Base-by-base conservation (phyloP, 2,888 invertebrate species). In the Brachynemurus nebulosus region DNA sequence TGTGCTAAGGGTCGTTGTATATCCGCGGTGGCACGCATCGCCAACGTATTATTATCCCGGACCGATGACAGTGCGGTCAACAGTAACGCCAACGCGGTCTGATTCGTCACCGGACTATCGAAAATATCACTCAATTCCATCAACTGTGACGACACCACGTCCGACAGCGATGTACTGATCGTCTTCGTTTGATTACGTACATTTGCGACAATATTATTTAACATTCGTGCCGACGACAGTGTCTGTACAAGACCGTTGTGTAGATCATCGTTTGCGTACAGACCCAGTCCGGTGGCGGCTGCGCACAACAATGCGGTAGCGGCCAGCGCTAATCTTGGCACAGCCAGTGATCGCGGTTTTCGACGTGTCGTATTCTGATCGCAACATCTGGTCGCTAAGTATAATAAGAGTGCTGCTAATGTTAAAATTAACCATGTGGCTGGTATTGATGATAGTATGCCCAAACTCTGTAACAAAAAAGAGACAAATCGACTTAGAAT, bases 201-300 rank as follows among this genome's bases (percentile, higher is more conserved):
- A 39, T 80, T 80, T 50, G 76, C 76, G 50, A 91, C 78, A 52
- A 85, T 76, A 41, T 78, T 75, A 49, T 90, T 86, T 51, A 91
- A 82, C 62, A 84, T 81, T 57, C 80, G 75, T 5, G 88, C 82
- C 11, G 91, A 82, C 48, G 78, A 76, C 50, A 85, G 72, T 56
- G 88, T 79, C 62, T 85, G 81, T 54, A 85, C 72, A 60, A 92
- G 71, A 7, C 90, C 91, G 64, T 89, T 89, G 72, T 93, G 91
- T 36, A 91, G 76, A 63, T 91, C 90, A 63, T 93, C 91, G 68
- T 93, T 95, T 30, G 93, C 93, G 66, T 91, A 95, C 34, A 95
- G 76, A 21, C 85, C 92, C 43, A 91, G 76, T 44, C 90, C 92
- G 53, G 92, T 81, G 6, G 89, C 85, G 48, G 86, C 89, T 67